These are phyloP conservation scores for Bambusicola thoracicus DNA, from an alignment of 2,113 vertebrate genomes.

Conservation along the genomic window DNA sequence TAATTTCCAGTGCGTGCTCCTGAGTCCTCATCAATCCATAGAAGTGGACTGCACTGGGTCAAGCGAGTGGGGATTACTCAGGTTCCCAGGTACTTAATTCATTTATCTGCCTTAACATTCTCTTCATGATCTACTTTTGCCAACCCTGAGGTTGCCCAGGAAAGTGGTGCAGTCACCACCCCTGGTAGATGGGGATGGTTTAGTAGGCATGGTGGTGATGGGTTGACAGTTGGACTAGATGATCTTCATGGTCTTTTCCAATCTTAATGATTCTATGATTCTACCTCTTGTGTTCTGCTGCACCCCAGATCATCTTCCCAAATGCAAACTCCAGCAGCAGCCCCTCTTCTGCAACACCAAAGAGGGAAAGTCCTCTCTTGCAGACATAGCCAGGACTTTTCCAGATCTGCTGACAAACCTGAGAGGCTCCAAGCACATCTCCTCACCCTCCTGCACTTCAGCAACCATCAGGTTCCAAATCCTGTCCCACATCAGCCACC, in stretches of 20 bases:
- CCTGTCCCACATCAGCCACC: rapidly evolving
- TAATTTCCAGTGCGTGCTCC: background rate
- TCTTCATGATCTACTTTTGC: background rate
- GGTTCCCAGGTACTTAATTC: background rate
- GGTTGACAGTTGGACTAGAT: too few relatives aligned
- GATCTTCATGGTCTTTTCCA: too few relatives aligned
- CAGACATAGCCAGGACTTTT: background rate
- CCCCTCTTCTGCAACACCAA: background rate
- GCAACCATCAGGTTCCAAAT: background rate
- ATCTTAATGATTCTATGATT: too few relatives aligned
- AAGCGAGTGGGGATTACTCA: background rate
- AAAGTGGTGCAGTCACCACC: too few relatives aligned
- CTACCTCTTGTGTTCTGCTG: background rate
- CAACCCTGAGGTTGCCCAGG: too few relatives aligned
- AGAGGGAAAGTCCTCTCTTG: background rate
- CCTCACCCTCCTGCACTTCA: background rate
- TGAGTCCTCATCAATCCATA: background rate
- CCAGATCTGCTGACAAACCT: background rate
- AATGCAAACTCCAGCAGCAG: background rate
- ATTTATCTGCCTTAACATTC: background rate
- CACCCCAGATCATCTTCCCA: background rate
- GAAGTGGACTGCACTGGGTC: background rate
- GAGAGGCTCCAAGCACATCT: background rate
- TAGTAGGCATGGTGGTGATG: too few relatives aligned
- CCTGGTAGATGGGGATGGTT: too few relatives aligned